phyloP scores from a whole-genome alignment of 2,888 invertebrate genomes.

The Spisula subtruncata region DNA sequence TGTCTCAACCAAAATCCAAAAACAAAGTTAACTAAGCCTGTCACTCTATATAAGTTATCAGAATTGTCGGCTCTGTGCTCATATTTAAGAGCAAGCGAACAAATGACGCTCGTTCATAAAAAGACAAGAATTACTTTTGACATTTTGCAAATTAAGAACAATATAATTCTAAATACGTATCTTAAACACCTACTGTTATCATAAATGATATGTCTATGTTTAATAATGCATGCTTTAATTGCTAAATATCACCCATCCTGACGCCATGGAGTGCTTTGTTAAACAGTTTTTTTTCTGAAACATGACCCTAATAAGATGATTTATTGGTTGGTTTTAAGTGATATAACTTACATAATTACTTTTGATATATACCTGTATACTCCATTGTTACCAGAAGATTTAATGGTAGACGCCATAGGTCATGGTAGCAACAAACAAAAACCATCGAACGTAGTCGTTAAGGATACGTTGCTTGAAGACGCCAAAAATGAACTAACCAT shows the following conservation, averaged over 20 bases:
- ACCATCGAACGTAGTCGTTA: not conserved
- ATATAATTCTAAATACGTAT: constrained; percentile 14
- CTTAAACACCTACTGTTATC: constrained; percentile 17
- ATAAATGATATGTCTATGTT: constrained; percentile 28
- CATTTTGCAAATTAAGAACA: constrained; percentile 24
- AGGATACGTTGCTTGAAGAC: not conserved
- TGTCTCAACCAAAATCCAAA: too few species aligned
- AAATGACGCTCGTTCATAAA: constrained; percentile 4
- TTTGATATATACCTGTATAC: not conserved
- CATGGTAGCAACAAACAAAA: not conserved
- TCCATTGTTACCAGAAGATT: not conserved
- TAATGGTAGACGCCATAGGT: constrained; percentile 8
- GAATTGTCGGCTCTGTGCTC: not conserved
- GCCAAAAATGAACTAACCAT: not conserved
- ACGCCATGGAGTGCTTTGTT: constrained; percentile 22
- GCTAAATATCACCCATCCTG: constrained; percentile 12
- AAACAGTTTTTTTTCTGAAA: constrained; percentile 19
- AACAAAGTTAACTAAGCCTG: too few species aligned
- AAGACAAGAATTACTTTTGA: not conserved
- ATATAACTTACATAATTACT: constrained; percentile 2
- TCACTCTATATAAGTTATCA: too few species aligned
- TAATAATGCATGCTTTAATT: constrained; percentile 7
- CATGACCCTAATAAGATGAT: constrained; percentile 29
- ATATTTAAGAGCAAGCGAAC: not conserved
- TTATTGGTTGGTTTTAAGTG: not conserved